Evolutionary conservation across 1,140 invertebrate species (phyloP).

Genomic region (Brachionus rubens): DNA sequence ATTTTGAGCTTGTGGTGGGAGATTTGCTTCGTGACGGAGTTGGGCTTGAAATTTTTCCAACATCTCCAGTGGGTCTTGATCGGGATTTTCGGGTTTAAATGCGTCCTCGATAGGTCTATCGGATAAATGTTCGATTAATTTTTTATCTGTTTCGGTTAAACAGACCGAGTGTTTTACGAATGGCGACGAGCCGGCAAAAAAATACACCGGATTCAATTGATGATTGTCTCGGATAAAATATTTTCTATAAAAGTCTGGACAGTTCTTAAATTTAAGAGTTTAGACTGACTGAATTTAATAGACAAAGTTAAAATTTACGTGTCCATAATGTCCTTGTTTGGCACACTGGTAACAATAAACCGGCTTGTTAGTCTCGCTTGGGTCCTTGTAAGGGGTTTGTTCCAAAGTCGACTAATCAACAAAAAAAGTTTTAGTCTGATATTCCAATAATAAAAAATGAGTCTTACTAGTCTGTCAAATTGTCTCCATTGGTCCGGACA

Average conservation of each 20-base stretch:
- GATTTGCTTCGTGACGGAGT: slow-evolving; percentile 9
- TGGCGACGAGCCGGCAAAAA: slow-evolving; percentile 44
- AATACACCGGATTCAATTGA: slow-evolving; percentile 45
- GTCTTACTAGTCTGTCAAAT: slow-evolving; percentile 31
- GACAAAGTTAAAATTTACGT: not conserved
- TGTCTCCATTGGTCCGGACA: slow-evolving; percentile 45
- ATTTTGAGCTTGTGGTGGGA: not conserved
- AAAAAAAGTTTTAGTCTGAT: not conserved
- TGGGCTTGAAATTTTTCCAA: slow-evolving; percentile 26
- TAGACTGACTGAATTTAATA: not conserved
- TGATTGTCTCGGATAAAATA: slow-evolving; percentile 43
- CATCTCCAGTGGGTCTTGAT: slow-evolving; percentile 18
- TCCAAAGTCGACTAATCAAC: slow-evolving; percentile 10
- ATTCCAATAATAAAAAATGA: not conserved
- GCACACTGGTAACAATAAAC: slow-evolving; percentile 45
- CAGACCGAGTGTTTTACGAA: slow-evolving; percentile 25
- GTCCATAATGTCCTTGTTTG: slow-evolving; percentile 43
- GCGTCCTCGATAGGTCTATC: slow-evolving; percentile 12
- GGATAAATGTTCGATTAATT: not conserved
- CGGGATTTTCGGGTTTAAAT: not conserved
- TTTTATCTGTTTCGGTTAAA: slow-evolving; percentile 32
- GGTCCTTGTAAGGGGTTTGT: slow-evolving; percentile 33
- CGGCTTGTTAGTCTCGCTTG: slow-evolving; percentile 17
- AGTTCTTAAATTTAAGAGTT: slow-evolving; percentile 13
- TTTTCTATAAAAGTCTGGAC: slow-evolving; percentile 46